Evolutionary conservation across 2,797 vertebrate species (phyloP), one percentile per base, ranked within the genome.

Genomic region (Pangasius sanitwongsei): DNA sequence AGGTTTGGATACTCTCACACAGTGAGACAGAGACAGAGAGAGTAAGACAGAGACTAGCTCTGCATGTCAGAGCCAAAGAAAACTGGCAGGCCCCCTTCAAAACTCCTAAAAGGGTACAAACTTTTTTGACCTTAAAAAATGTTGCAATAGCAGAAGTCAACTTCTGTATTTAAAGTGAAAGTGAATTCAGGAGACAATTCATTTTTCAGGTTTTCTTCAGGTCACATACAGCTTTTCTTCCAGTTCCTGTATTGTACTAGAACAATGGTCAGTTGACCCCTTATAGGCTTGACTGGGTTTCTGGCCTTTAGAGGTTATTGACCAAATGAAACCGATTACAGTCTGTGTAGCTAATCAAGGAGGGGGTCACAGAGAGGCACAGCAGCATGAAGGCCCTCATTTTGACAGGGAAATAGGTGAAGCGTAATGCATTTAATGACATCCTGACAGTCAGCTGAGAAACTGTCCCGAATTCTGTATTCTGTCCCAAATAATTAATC

Each of bases 401-500:
- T 83, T 80, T 81, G 89, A 90, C 77, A 82, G 87, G 78, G 69
- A 28, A 91, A 92, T 69, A 91, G 87, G 77, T 91, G 83, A 90
- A 87, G 87, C 55, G 48, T 70, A 91, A 88, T 87, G 82, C 37
- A 65, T 48, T 88, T 89, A 89, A 87, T 83, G 81, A 88, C 86
- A 89, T 77, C 20, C 78, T 31, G 59, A 83, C 16, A 72, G 28
- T 72, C 50, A 70, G 31, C 63, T 41, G 20, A 37, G 31, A 83
- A 65, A n/a, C 28, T 4, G 57, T 61, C 23, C 37, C 6, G 0
- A 41, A 83, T 83, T 41, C 37, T 83, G 34, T 41, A 44, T 83
- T 48, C 59, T 48, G 23, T 48, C 11, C 28, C 1, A 1, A 83
- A 65, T 44, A 18, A 63, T 83, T 65, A 44, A 61, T 41, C 20